Percentiles rank a stretch among this genome's conserved stretches.
Evolutionary conservation across 2,113 vertebrate genomes (phyloP).

Genomic region (Nycticorax nycticorax): DNA sequence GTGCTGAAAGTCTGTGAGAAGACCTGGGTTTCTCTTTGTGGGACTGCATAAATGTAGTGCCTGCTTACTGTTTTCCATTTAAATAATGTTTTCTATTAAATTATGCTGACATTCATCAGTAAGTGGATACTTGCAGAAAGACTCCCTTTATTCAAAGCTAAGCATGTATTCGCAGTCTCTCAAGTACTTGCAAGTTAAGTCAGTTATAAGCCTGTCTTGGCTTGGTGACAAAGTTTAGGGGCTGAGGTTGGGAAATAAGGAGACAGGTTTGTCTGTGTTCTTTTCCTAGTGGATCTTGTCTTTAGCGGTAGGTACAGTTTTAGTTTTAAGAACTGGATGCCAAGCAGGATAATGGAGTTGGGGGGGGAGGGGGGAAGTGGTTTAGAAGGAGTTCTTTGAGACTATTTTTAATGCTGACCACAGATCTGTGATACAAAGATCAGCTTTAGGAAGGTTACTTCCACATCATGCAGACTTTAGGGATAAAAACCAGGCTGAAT

Average conservation of each 20-base stretch:
- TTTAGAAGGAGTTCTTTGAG: neutral
- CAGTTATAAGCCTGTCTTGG: neutral
- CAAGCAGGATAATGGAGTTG: neutral
- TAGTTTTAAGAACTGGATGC: neutral
- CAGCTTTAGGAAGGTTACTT: neutral
- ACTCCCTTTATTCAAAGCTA: neutral
- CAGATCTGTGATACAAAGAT: neutral
- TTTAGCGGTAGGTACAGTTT: neutral
- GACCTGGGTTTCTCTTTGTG: neutral
- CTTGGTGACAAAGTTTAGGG: neutral
- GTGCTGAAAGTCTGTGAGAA: neutral
- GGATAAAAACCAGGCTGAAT: neutral
- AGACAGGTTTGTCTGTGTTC: neutral
- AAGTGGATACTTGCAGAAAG: neutral
- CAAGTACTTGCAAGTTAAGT: constrained; percentile 9
- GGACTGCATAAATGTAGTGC: neutral
- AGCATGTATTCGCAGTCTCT: neutral
- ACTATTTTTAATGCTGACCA: neutral
- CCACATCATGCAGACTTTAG: neutral
- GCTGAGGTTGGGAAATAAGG: neutral
- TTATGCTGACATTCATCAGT: neutral
- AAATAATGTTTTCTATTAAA: neutral
- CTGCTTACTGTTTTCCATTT: neutral
- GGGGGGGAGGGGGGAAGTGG: neutral
- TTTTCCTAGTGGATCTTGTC: neutral